These are phyloP conservation scores for Mimas tiliae DNA, from an alignment of 2,888 invertebrate species.

Conservation along the genomic window DNA sequence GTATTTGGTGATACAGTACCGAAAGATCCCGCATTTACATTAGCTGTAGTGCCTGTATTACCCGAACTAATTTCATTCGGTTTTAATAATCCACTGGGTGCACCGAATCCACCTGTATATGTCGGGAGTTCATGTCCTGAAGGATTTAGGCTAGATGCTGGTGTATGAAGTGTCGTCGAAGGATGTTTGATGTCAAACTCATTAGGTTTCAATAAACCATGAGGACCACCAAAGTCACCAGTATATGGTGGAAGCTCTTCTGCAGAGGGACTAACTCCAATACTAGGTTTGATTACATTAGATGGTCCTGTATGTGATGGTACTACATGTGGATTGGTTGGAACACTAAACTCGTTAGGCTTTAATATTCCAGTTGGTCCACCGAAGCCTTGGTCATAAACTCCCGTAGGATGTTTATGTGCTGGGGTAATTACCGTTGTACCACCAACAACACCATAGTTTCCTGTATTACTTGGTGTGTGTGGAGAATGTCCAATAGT, in stretches of 20 bases:
- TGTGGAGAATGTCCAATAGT: slow-evolving; percentile 23
- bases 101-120: slow-evolving; percentile 57
- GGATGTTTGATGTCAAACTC: slow-evolving; percentile 29
- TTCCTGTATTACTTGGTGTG: slow-evolving; percentile 8
- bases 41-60: slow-evolving; percentile 35
- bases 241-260: slow-evolving; percentile 27
- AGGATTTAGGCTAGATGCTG: slow-evolving; percentile 29
- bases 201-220: slow-evolving; percentile 37
- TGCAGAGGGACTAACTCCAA: slow-evolving; percentile 5
- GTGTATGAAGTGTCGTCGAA: neutral
- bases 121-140: slow-evolving; percentile 37
- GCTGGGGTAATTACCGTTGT: slow-evolving; percentile 5
- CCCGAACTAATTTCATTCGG: slow-evolving; percentile 37
- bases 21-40: slow-evolving; percentile 27
- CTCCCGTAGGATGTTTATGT: slow-evolving; percentile 40
- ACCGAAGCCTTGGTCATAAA: slow-evolving; percentile 58
- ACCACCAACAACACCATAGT: neutral
- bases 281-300: slow-evolving; percentile 10
- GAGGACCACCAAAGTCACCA: slow-evolving; percentile 43
- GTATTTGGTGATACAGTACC: neutral
- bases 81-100: slow-evolving; percentile 35
- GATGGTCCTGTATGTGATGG: slow-evolving; percentile 16
- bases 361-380: slow-evolving; percentile 58
- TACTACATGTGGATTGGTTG: slow-evolving; percentile 30
- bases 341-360: slow-evolving; percentile 53